Evolutionary conservation across 1,140 invertebrate genomes (phyloP).

Genomic region (Antheraea pernyi): DNA sequence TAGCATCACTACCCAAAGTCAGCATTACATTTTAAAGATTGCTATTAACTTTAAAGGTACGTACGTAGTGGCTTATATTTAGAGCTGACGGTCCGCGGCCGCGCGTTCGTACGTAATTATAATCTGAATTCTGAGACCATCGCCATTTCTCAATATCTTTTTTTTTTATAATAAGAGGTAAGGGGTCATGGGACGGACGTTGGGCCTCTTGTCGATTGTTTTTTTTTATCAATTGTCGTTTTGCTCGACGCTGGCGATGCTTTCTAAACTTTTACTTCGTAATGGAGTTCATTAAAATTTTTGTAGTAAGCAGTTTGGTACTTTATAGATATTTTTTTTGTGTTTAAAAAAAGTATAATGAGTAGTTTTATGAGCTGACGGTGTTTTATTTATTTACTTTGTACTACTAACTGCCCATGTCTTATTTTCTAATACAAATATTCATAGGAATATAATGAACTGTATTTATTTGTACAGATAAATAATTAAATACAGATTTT

Average conservation of each 20-base stretch:
- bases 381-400: neutral
- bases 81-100: conserved; percentile 60
- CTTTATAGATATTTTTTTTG: conserved; percentile 30
- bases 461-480: too few species aligned
- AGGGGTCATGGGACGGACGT: conserved; percentile 48
- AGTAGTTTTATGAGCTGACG: neutral
- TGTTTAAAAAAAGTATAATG: neutral
- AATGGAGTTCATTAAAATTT: conserved; percentile 30
- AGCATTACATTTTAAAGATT: conserved; percentile 71
- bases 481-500: too few species aligned
- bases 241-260: conserved; percentile 33
- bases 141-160: conserved; percentile 48
- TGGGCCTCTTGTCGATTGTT: conserved; percentile 17
- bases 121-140: conserved; percentile 49
- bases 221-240: conserved; percentile 56
- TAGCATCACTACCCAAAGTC: conserved; percentile 56
- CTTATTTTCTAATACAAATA: too few species aligned
- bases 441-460: too few species aligned
- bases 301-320: conserved; percentile 32
- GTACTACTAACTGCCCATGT: too few species aligned
- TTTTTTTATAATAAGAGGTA: conserved; percentile 43
- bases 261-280: conserved; percentile 64
- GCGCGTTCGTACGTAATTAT: conserved; percentile 56
- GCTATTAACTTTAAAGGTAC: conserved; percentile 69
- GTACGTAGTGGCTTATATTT: conserved; percentile 55